Base-by-base conservation (phyloP, 1,140 invertebrate species). In the Bombus balteatus region DNA sequence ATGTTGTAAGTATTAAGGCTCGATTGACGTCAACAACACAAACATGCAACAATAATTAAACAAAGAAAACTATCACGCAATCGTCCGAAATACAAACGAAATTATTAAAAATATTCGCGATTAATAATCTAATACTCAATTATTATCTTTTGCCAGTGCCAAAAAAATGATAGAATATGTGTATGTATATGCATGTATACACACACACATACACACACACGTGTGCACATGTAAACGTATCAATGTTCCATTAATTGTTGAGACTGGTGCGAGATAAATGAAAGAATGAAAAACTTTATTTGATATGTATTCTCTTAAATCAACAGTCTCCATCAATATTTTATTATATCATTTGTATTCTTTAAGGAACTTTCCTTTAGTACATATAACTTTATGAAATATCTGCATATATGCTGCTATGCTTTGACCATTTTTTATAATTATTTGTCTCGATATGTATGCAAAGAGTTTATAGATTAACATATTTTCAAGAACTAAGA, bases 51-150 rank as follows among this genome's bases (percentile, higher is more conserved):
- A 53, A 53, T 18, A 53, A 83, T 83, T 88, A 39, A 82, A 62
- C 25, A 75, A 82, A 72, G 71, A 39, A 28, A 62, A 85, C 85
- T 90, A 78, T 91, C 81, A 89, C 77, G 66, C 68, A 89, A 88
- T 81, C 86, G n/a, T 90, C 74, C 68, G 47, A 88, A 83, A 91
- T 90, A 88, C 68, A 90, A 78, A 85, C 22, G 68, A 75, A 78
- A 89, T 86, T 81, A 90, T 86, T 37, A 83, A 88, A 91, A 77
- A 53, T 25, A 66, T 73, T 79, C 70, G 89, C 78, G 85, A 83
- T 80, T 68, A 70, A 62, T 62, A 62, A 62, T 89, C 80, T n/a
- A 86, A 76, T n/a, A 65, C 47, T 77, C 43, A 83, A 89, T 87
- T 87, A 43, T 87, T 73, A 86, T 68, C 37, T 83, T 83, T 87